Conservation (phyloP, 2,113 vertebrate genomes). For the Hydropotes inermis region DNA sequence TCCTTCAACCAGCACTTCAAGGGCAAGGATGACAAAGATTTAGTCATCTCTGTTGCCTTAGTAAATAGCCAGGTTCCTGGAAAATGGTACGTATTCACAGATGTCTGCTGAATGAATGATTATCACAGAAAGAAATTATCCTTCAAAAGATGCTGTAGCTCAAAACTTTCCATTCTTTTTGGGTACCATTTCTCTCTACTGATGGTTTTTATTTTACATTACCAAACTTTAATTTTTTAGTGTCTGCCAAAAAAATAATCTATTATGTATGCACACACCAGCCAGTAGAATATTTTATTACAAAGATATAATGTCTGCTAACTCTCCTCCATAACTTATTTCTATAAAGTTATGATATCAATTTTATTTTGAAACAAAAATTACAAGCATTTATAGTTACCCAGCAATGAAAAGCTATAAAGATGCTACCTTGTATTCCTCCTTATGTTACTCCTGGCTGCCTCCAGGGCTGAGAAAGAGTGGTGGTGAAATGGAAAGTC, state of each 20-base stretch:
- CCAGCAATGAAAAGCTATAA: background rate
- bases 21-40: background rate
- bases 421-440: background rate
- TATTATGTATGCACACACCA: background rate
- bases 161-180: background rate
- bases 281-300: background rate
- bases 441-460: background rate
- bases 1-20: background rate
- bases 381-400: background rate
- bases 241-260: background rate
- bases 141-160: background rate
- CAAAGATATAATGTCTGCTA: conserved; percentile 9
- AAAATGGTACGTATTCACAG: background rate
- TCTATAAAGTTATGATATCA: background rate
- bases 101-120: background rate
- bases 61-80: background rate
- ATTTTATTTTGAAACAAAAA: conserved; percentile 33
- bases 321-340: background rate
- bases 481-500: background rate
- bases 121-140: background rate
- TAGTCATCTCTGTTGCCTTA: background rate
- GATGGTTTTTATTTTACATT: conserved; percentile 29
- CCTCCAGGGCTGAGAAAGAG: background rate
- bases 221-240: conserved; percentile 19
- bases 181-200: background rate